These are phyloP conservation scores for Metopia argyrocephala DNA, from an alignment of 2,888 invertebrate species.

Conservation along the genomic window DNA sequence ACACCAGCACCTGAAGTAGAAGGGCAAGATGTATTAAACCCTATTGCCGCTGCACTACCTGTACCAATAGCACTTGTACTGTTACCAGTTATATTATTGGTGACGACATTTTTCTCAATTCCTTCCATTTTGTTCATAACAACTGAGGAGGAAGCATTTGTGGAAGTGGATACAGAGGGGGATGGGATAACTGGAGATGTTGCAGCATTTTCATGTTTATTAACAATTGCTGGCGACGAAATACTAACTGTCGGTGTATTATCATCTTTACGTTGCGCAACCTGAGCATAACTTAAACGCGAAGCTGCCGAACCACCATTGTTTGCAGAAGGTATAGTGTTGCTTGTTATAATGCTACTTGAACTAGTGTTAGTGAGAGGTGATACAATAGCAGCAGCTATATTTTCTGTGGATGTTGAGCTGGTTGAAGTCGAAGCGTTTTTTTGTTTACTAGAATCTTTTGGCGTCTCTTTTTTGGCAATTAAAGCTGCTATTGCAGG, in stretches of 20 bases:
- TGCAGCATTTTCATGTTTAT: conserved; percentile 57
- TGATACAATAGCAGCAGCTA: conserved; percentile 53
- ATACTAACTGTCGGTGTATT: conserved; percentile 53
- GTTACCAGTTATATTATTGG: conserved; percentile 32
- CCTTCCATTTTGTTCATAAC: conserved; percentile 49
- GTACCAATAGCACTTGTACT: conserved; percentile 44
- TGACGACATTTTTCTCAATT: conserved; percentile 30
- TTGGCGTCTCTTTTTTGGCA: conserved; percentile 72
- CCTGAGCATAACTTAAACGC: conserved; percentile 83
- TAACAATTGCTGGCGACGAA: conserved; percentile 58
- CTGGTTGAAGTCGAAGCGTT: conserved; percentile 73
- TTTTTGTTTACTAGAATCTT: conserved; percentile 74
- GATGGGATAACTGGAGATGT: conserved; percentile 22
- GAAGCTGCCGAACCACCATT: conserved; percentile 69
- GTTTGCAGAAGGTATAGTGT: conserved; percentile 34
- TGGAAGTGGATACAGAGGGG: conserved; percentile 22
- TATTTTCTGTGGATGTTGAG: conserved; percentile 73
- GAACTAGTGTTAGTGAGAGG: conserved; percentile 46
- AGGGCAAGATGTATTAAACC: conserved; percentile 26
- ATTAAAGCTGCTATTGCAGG: conserved; percentile 70
- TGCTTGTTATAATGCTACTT: neutral
- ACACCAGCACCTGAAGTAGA: conserved; percentile 54
- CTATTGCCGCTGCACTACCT: conserved; percentile 20
- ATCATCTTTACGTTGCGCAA: conserved; percentile 82
- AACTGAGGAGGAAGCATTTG: conserved; percentile 44